Evolutionary conservation across 2,113 vertebrate genomes (phyloP).

Genomic region (Rhynchomys soricoides): DNA sequence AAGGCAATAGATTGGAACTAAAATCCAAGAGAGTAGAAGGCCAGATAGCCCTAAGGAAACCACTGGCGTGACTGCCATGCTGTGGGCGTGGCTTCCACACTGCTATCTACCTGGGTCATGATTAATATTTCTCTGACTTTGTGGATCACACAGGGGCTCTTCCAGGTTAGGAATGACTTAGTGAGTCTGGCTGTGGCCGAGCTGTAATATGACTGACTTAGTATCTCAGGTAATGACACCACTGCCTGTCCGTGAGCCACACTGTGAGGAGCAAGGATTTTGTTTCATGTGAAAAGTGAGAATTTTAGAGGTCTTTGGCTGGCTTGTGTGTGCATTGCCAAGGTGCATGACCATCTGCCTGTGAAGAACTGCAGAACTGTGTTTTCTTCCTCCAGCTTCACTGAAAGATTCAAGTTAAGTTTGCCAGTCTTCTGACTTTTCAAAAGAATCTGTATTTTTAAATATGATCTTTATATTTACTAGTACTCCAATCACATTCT

Average conservation of each 20-base stretch:
- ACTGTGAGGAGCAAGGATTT: background rate
- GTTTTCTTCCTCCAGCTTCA: background rate
- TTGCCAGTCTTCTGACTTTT: background rate
- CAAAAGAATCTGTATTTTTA: background rate
- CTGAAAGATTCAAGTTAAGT: background rate
- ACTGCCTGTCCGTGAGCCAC: accelerated
- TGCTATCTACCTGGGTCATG: accelerated
- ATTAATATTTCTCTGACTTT: accelerated
- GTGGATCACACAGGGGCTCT: background rate
- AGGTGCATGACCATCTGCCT: accelerated
- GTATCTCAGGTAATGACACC: accelerated
- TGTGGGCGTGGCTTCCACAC: background rate
- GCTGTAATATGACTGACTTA: accelerated
- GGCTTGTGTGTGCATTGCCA: accelerated
- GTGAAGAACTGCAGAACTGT: background rate
- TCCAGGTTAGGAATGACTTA: background rate
- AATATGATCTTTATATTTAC: background rate
- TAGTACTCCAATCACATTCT: background rate
- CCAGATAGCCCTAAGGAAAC: background rate
- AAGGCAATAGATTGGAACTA: background rate
- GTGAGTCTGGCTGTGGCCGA: background rate
- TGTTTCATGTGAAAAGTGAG: background rate
- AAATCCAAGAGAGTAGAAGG: background rate
- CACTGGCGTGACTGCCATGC: accelerated
- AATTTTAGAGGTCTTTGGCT: accelerated